phyloP scores from a whole-genome alignment of 1,140 invertebrate genomes.

The Heliconius nattereri region DNA sequence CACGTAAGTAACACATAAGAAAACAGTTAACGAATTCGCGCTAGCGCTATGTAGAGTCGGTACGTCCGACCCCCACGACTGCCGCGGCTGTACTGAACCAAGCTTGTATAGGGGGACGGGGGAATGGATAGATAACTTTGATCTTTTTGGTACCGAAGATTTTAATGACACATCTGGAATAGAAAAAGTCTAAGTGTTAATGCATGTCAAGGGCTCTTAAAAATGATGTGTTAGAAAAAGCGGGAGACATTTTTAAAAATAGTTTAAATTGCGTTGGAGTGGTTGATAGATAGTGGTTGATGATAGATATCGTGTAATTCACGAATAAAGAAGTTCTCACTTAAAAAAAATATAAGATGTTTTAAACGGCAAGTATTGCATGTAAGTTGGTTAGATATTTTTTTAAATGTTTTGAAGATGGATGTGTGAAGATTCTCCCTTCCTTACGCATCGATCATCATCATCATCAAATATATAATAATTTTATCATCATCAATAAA shows the following conservation, averaged over 20 bases:
- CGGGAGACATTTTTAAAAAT: constrained; percentile 79
- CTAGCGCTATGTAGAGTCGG: constrained; percentile 42
- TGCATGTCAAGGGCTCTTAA: constrained; percentile 77
- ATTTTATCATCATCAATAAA: too few species aligned
- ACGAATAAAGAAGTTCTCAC: background rate
- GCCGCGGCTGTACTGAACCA: constrained; percentile 65
- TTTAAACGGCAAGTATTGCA: too few species aligned
- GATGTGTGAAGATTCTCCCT: too few species aligned
- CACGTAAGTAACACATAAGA: constrained; percentile 67
- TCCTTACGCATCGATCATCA: too few species aligned
- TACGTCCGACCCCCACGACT: constrained; percentile 50
- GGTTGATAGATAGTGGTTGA: constrained; percentile 1
- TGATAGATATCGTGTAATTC: constrained; percentile 8
- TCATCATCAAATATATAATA: too few species aligned
- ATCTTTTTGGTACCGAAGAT: constrained; percentile 78
- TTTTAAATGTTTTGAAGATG: too few species aligned
- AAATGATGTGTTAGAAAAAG: constrained; percentile 77
- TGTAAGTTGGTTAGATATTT: too few species aligned
- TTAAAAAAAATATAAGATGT: background rate
- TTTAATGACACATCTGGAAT: constrained; percentile 79
- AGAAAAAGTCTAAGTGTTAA: constrained; percentile 79
- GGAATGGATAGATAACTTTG: constrained; percentile 74
- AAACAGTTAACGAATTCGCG: constrained; percentile 70
- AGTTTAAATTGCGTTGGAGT: constrained; percentile 42
- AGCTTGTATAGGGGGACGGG: constrained; percentile 45